Evolutionary conservation across 2,888 invertebrate genomes (phyloP), one percentile per base, ranked within the genome.

Genomic region (Aleiodes testaceus): DNA sequence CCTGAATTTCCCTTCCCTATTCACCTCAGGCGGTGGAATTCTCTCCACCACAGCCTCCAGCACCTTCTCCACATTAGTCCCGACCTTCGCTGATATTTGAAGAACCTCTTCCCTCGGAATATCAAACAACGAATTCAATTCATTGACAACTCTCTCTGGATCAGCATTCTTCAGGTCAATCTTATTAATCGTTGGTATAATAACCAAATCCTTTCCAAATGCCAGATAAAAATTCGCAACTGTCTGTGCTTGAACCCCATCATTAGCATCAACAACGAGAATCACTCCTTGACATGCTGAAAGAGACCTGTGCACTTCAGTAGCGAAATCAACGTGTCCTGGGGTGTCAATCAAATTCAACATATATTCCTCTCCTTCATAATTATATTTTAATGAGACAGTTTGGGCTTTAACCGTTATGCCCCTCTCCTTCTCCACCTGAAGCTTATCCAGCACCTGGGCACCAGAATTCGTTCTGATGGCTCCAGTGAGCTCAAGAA

Each of bases 321-420:
- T 97, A 14, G 95, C 93, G 88, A 99, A 99, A 88, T 99, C 99
- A 0, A 98, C 98, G 91, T 99, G 99, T 1, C 99, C 98, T 4
- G 99, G 99, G 16, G 99, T 99, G 87, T 99, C 99, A 80, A 99
- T 98, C 22, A 99, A 91, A 88, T 99, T 99, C 1, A 99, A 89
- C 36, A 98, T 89, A 88, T 96, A 98, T 20, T 91, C 88, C 80
- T 92, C 88, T 67, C 91, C 91, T 42, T 90, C 82, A 80, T 93
- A 92, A 22, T 89, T 90, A 84, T 96, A 95, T 74, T 95, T 90
- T 74, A 99, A 89, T 0, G 97, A 96, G 3, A 95, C 98, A 42
- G 97, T 96, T 82, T 99, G 98, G 9, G 99, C 99, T 89, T 99
- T 99, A 0, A 99, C 98, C 5, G 99, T 99, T 42, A 99, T 99